A percentile compares a stretch with the other conserved stretches of the same genome.
These are phyloP conservation scores for Diplolepis rosae DNA, from an alignment of 2,888 invertebrate species.

Conservation along the genomic window DNA sequence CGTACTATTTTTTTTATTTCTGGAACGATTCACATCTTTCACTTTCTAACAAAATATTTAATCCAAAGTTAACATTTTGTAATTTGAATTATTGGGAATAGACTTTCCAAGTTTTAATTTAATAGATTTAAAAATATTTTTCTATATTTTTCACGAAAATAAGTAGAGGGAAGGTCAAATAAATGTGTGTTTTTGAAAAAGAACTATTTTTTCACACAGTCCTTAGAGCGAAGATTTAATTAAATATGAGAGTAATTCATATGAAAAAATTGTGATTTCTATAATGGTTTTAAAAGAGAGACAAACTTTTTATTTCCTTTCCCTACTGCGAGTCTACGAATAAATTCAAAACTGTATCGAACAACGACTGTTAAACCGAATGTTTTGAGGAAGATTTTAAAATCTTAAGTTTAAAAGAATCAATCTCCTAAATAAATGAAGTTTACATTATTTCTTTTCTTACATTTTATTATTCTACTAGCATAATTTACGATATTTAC, in stretches of 20 bases:
- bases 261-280: background rate
- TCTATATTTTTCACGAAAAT: background rate
- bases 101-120: background rate
- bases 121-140: background rate
- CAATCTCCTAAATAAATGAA: no score
- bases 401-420: no score
- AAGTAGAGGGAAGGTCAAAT: background rate
- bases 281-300: background rate
- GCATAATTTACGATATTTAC: background rate
- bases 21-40: background rate
- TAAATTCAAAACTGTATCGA: background rate
- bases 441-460: background rate
- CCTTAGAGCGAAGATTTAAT: background rate
- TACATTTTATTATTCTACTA: background rate
- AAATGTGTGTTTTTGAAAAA: background rate
- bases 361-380: constrained; percentile 26
- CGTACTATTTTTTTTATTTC: background rate
- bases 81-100: background rate
- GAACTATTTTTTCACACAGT: background rate
- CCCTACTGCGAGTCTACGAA: background rate
- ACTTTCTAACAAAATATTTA: background rate
- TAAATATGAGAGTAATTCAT: background rate
- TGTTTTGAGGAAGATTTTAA: background rate
- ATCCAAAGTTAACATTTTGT: background rate
- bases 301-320: background rate